phyloP scores from a whole-genome alignment of 2,888 invertebrate species.

The Epistrophella euchroma region DNA sequence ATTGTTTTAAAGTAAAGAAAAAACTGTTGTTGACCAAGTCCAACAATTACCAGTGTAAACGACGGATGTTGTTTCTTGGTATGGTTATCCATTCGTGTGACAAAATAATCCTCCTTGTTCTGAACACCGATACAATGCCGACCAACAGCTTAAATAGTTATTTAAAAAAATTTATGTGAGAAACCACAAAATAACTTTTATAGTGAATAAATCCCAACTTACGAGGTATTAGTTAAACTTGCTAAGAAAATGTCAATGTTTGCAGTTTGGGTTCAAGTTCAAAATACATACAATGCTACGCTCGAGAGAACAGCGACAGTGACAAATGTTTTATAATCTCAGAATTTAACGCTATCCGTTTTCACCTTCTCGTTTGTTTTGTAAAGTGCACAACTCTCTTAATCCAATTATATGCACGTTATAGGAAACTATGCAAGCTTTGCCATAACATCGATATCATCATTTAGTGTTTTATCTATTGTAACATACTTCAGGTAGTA shows the following conservation, averaged over 20 bases:
- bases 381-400: slow-evolving; percentile 4
- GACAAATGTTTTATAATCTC: slow-evolving; percentile 35
- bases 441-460: background rate
- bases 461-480: slow-evolving; percentile 18
- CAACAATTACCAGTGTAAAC: background rate
- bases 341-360: background rate
- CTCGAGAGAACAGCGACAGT: background rate
- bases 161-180: background rate
- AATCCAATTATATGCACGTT: slow-evolving; percentile 66
- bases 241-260: background rate
- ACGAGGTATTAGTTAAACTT: background rate
- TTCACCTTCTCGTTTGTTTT: background rate
- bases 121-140: background rate
- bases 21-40: background rate
- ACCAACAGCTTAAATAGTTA: background rate
- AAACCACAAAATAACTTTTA: slow-evolving; percentile 11
- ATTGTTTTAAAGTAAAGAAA: no score
- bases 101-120: background rate
- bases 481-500: slow-evolving; percentile 18
- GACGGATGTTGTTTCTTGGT: background rate
- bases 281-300: slow-evolving; percentile 18
- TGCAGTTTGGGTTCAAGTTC: slow-evolving; percentile 61
- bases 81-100: background rate
- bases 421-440: slow-evolving; percentile 9
- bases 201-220: slow-evolving; percentile 12